Conservation (phyloP, 1,140 invertebrate species). For the Drosophila mauritiana region DNA sequence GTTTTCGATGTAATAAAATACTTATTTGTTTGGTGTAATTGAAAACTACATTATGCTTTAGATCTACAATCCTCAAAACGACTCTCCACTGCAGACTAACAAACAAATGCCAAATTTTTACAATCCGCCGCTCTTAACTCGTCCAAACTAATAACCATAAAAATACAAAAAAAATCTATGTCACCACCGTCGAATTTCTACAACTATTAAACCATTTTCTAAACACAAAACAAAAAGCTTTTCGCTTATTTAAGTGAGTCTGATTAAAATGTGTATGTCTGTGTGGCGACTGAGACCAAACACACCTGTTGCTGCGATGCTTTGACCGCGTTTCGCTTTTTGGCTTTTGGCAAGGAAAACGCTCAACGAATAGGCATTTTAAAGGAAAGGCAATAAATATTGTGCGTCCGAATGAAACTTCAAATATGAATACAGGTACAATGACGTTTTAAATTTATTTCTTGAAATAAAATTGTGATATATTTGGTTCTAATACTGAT, state of each 20-base stretch:
- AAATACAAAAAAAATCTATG: not conserved
- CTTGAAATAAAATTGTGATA: not conserved
- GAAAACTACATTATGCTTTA: not conserved
- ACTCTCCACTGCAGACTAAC: conserved; percentile 21
- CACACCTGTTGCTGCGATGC: conserved; percentile 68
- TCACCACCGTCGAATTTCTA: conserved; percentile 47
- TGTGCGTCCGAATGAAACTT: conserved; percentile 64
- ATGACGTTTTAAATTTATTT: not conserved
- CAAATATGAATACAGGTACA: conserved; percentile 80
- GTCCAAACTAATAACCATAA: conserved; percentile 43
- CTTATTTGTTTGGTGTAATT: too few species aligned
- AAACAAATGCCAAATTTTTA: conserved; percentile 63
- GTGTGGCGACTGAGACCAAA: conserved; percentile 51
- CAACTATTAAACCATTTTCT: conserved; percentile 13
- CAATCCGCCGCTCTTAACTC: conserved; percentile 44
- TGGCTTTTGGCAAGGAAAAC: conserved; percentile 18
- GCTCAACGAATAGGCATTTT: conserved; percentile 21
- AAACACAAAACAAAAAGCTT: conserved; percentile 49
- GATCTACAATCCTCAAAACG: conserved; percentile 20
- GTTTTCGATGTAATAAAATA: too few species aligned
- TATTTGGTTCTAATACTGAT: too few species aligned
- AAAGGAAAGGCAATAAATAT: conserved; percentile 56
- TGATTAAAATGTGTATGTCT: conserved; percentile 10
- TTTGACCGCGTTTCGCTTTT: conserved; percentile 43
- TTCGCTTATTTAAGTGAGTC: conserved; percentile 14